Evolutionary conservation across 2,888 invertebrate species (phyloP).

Genomic region (Parasteatoda lunata): DNA sequence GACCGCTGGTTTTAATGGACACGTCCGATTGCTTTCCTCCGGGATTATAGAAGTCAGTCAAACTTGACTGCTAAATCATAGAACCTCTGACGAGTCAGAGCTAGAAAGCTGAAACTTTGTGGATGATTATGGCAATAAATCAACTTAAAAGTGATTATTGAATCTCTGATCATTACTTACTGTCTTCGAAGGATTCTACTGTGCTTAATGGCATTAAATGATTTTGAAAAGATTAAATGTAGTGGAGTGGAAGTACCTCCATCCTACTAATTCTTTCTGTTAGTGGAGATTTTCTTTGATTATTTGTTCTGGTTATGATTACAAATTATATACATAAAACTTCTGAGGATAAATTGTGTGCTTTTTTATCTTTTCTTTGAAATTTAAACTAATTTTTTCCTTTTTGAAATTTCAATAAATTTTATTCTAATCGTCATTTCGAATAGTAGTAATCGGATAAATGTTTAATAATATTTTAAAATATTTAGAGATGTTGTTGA

Average conservation of each 20-base stretch:
- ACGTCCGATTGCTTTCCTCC: conserved; percentile 51
- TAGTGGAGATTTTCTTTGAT: too few species aligned
- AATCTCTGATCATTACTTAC: conserved; percentile 20
- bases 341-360: too few species aligned
- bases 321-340: too few species aligned
- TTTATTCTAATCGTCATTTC: too few species aligned
- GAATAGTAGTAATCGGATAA: too few species aligned
- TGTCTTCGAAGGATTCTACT: conserved; percentile 6
- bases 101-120: conserved; percentile 29
- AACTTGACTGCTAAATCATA: conserved; percentile 61
- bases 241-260: neutral
- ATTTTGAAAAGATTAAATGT: conserved; percentile 21
- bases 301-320: too few species aligned
- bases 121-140: conserved; percentile 48
- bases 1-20: conserved; percentile 57
- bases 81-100: conserved; percentile 22
- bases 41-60: conserved; percentile 53
- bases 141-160: conserved; percentile 59
- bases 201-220: conserved; percentile 43
- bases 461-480: too few species aligned
- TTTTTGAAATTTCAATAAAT: too few species aligned
- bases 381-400: too few species aligned
- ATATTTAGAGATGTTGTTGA: too few species aligned
- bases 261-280: too few species aligned
- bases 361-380: too few species aligned